phyloP scores from a whole-genome alignment of 2,113 vertebrate species.

The Salvator merianae region DNA sequence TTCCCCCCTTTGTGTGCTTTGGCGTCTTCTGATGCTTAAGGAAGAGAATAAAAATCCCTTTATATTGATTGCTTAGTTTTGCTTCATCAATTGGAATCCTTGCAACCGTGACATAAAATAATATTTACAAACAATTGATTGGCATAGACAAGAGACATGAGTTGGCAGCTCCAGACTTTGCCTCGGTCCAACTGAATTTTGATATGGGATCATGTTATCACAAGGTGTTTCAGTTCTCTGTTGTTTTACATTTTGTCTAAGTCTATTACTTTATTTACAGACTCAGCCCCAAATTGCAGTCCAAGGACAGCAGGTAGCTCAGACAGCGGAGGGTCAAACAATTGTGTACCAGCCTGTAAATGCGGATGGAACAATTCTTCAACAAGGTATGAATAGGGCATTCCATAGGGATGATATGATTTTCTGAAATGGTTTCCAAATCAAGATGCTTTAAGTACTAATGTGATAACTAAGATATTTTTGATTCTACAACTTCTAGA shows the following conservation, averaged over 20 bases:
- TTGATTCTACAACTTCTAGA: background rate
- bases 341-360: constrained; percentile 99
- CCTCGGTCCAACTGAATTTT: background rate
- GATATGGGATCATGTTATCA: background rate
- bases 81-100: too few species aligned
- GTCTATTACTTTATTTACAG: constrained; percentile 65
- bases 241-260: background rate
- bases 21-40: too few species aligned
- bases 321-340: constrained; percentile 97
- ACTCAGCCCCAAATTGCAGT: constrained; percentile 94
- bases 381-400: constrained; percentile 84
- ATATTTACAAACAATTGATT: too few species aligned
- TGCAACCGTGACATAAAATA: too few species aligned
- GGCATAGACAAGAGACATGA: too few species aligned
- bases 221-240: background rate
- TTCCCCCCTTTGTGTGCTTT: too few species aligned
- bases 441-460: background rate
- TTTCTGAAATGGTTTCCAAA: constrained; percentile 2
- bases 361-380: constrained; percentile 94
- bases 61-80: too few species aligned
- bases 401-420: background rate
- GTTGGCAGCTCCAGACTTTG: background rate
- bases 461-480: background rate
- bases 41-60: too few species aligned
- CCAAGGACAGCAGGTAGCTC: constrained; percentile 96